Evolutionary conservation across 1,140 invertebrate genomes (phyloP).

Genomic region (Drosophila subpulchrella): DNA sequence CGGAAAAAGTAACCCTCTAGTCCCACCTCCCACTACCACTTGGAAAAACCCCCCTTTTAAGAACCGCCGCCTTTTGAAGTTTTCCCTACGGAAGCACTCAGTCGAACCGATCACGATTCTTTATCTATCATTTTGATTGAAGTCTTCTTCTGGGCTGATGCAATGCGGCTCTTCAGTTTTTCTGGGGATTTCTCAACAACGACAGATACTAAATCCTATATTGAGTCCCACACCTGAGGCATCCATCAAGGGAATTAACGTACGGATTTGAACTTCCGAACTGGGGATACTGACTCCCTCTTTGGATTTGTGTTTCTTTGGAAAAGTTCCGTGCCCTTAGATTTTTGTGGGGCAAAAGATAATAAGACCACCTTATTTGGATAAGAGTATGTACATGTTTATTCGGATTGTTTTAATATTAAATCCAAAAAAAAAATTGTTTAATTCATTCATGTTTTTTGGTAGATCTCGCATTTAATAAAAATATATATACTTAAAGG

Average conservation of each 20-base stretch:
- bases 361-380: constrained; percentile 4
- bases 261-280: constrained; percentile 29
- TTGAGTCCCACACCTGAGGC: constrained; percentile 1
- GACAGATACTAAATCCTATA: not conserved
- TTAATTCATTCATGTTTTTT: no score
- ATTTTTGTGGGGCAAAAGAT: not conserved
- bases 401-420: no score
- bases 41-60: not conserved
- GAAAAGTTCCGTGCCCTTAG: constrained; percentile 18
- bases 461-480: no score
- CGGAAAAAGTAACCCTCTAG: constrained; percentile 5
- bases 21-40: not conserved
- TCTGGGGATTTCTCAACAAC: constrained; percentile 5
- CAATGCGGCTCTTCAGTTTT: not conserved
- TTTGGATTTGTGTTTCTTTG: not conserved
- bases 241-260: constrained; percentile 41
- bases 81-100: constrained; percentile 36
- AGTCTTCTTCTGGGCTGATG: constrained; percentile 9
- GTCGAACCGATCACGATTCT: constrained; percentile 40
- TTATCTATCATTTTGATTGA: constrained; percentile 23
- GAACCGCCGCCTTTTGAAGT: constrained; percentile 31
- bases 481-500: no score
- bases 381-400: no score
- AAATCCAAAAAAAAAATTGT: not conserved
- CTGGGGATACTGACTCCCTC: not conserved